These are phyloP conservation scores for Tauraco hartlaubi DNA, from an alignment of 2,797 vertebrate genomes.

Conservation along the genomic window DNA sequence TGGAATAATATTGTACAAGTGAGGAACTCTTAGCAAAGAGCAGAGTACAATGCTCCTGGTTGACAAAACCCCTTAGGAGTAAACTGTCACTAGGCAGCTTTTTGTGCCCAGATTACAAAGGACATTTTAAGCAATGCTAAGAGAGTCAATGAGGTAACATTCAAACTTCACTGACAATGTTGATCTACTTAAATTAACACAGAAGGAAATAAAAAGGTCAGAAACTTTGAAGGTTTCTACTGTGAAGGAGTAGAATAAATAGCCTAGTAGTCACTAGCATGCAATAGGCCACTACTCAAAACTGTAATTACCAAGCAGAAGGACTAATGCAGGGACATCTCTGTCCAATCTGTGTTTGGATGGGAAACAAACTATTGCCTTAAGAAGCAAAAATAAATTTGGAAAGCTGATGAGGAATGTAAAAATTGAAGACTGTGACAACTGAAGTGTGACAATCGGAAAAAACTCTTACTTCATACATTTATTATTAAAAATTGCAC, in stretches of 20 bases:
- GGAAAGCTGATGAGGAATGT: background rate
- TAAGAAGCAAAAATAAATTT: background rate
- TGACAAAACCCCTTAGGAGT: background rate
- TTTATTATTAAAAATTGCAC: background rate
- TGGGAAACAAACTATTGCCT: background rate
- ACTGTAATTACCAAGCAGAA: background rate
- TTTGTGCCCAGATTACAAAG: background rate
- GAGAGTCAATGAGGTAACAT: background rate
- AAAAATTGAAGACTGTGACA: background rate
- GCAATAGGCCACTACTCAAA: background rate
- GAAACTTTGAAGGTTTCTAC: background rate
- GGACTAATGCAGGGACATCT: background rate
- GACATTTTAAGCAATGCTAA: background rate
- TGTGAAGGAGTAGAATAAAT: background rate
- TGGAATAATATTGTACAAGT: background rate
- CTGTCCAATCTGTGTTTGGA: background rate
- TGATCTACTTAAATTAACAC: background rate
- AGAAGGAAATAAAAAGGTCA: background rate
- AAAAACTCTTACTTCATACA: background rate
- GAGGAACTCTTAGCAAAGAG: background rate
- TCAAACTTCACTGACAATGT: background rate
- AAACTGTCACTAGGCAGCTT: accelerated
- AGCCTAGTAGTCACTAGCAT: too few species aligned
- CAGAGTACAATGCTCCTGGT: background rate
- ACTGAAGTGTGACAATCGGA: background rate